phyloP scores from a whole-genome alignment of 2,888 invertebrate species.

The Arge pagana region DNA sequence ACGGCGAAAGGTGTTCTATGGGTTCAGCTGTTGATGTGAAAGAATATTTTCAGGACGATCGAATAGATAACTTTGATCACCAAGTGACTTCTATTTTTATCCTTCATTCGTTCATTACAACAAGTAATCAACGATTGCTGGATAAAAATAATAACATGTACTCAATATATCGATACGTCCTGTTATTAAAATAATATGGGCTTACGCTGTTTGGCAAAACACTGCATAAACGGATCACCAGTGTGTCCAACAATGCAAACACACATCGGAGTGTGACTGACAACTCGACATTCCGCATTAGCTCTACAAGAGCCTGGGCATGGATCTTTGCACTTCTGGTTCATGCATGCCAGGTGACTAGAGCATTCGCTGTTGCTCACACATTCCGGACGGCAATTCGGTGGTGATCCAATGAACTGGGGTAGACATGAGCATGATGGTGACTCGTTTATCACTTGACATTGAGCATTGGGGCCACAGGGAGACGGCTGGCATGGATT shows the following conservation, averaged over 20 bases:
- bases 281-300: constrained; percentile 55
- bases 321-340: constrained; percentile 55
- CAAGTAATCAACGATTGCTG: no score
- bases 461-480: constrained; percentile 73
- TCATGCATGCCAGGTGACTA: constrained; percentile 53
- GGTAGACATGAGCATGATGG: constrained; percentile 70
- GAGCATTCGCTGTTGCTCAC: constrained; percentile 53
- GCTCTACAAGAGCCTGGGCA: constrained; percentile 55
- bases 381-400: constrained; percentile 77
- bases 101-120: no score
- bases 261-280: constrained; percentile 56
- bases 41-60: not conserved
- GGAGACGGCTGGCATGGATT: constrained; percentile 76
- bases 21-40: constrained; percentile 9
- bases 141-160: not conserved
- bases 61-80: no score
- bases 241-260: constrained; percentile 63
- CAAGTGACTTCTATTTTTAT: no score
- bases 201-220: constrained; percentile 60
- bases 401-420: constrained; percentile 70
- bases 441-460: constrained; percentile 66
- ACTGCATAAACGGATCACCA: constrained; percentile 70
- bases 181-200: not conserved
- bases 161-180: not conserved
- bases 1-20: constrained; percentile 36